Base-by-base conservation (phyloP, 37 sponge, comb jelly and placozoan genomes). In the Oscarella lobularis region DNA sequence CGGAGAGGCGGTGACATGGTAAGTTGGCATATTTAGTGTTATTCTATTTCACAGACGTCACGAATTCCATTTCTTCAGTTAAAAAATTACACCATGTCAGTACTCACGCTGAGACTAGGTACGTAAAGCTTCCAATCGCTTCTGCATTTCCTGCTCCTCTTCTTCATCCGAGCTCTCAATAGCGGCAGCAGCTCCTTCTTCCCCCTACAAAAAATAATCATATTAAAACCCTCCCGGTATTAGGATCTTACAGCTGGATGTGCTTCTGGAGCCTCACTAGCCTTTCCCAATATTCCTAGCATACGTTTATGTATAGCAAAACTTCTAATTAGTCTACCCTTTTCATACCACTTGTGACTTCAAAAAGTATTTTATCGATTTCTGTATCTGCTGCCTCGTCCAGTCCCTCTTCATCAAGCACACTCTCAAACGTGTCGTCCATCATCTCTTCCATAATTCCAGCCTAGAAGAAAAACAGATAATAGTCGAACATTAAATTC, bases 401-500 rank as follows among this genome's bases (percentile, higher is more conserved):
- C 37, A 94, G 37, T 65, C 89, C 95, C 66, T 98, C 99, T 73
- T 94, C 95, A 54, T 90, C 95, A 54, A 96, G 77, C 35, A 80
- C 71, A 5, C 35, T 65, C 77, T 89, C 92, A 81, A 98, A 87
- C 2, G 99, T 91, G 74, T 98, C 99, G 40, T 86, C 89, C 86
- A 98, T 86, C 87, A 98, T 81, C 81, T 98, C 99, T 66, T 90
- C 99, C 29, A 98, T 98, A 30, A 98, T 54, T 0, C 99, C 99
- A 76, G 99, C 99, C 95, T 94, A 66, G 5, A 29, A 78, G 20
- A 78, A 27, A 4, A n/a, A 72, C 68, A n/a, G n/a, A n/a, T n/a
- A 31, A 75, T n/a, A 75, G 40, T 2, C 35, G 2, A 2, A 5
- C 20, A 69, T 20, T 60, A 39, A 30, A 31, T 4, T 5, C 69